A percentile compares a stretch with the other conserved stretches of the same genome.
Evolutionary conservation across 2,113 vertebrate genomes (phyloP).

Genomic region (Axis porcinus): DNA sequence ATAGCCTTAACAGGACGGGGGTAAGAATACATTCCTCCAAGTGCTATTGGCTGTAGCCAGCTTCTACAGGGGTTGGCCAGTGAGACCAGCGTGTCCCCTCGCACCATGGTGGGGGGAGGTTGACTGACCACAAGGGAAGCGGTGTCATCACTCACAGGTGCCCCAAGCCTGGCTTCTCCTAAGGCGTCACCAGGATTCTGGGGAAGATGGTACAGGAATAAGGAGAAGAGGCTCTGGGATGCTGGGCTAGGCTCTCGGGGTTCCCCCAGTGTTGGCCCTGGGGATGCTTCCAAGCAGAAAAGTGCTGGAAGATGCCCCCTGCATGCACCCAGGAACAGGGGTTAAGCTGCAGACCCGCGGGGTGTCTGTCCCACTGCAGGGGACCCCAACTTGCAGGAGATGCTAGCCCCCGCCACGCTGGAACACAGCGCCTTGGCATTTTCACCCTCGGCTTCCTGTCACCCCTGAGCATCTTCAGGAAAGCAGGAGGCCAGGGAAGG

Average conservation of each 20-base stretch:
- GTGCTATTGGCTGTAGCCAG: fast-evolving
- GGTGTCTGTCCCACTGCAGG: background rate
- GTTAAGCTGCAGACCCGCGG: fast-evolving
- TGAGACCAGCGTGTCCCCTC: background rate
- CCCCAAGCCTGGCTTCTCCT: background rate
- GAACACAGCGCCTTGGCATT: fast-evolving
- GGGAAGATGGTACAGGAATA: background rate
- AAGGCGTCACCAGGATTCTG: background rate
- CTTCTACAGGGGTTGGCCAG: background rate
- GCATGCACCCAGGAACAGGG: fast-evolving
- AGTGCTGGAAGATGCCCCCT: background rate
- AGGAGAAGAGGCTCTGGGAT: background rate
- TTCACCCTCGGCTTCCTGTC: background rate
- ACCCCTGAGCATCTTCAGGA: background rate
- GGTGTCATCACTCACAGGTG: fast-evolving
- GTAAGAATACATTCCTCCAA: background rate
- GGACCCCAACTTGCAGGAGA: fast-evolving
- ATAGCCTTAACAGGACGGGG: fast-evolving
- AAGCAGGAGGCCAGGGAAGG: background rate
- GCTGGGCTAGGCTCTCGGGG: background rate
- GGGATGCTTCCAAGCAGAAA: background rate
- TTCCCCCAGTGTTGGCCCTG: background rate
- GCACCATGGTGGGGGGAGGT: fast-evolving
- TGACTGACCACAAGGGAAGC: background rate
- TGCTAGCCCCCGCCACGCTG: fast-evolving